These are phyloP conservation scores for Ostrea edulis DNA, from an alignment of 1,140 invertebrate genomes.

Conservation along the genomic window DNA sequence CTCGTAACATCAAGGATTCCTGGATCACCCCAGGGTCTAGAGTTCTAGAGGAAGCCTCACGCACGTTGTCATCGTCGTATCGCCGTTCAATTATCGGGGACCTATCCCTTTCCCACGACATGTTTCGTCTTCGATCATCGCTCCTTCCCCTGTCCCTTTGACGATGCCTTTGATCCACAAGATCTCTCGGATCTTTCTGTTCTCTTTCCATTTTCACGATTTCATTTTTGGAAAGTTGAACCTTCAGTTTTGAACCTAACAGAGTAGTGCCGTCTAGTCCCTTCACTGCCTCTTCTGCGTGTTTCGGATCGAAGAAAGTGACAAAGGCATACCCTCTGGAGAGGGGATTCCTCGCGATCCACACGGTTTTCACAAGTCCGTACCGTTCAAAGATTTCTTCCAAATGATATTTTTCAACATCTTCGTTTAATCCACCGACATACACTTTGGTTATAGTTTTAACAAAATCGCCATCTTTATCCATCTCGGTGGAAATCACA, in stretches of 20 bases:
- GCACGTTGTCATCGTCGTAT: not conserved
- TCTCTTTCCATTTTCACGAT: slow-evolving; percentile 2
- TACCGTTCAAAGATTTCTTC: slow-evolving; percentile 51
- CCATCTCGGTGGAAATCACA: not conserved
- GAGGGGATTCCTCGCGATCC: slow-evolving; percentile 51
- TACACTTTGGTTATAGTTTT: slow-evolving; percentile 51
- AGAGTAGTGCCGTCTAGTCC: slow-evolving; percentile 45
- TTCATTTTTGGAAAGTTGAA: slow-evolving; percentile 50
- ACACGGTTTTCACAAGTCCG: slow-evolving; percentile 51
- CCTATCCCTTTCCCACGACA: not conserved
- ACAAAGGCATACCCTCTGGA: slow-evolving; percentile 56
- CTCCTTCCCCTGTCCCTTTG: not conserved
- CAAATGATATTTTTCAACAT: slow-evolving; percentile 50
- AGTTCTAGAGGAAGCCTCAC: not conserved
- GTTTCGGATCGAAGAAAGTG: slow-evolving; percentile 40
- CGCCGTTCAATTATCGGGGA: not conserved
- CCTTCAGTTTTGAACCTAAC: slow-evolving; percentile 46
- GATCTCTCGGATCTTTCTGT: not conserved
- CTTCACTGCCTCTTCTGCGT: slow-evolving; percentile 43
- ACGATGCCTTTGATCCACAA: not conserved
- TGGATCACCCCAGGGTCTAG: not conserved
- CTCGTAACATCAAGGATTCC: slow-evolving; percentile 1
- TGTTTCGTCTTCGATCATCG: not conserved
- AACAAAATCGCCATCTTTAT: not conserved
- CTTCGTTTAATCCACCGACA: slow-evolving; percentile 47